Evolutionary conservation across 2,888 invertebrate species (phyloP).

Genomic region (Pinctada fucata): DNA sequence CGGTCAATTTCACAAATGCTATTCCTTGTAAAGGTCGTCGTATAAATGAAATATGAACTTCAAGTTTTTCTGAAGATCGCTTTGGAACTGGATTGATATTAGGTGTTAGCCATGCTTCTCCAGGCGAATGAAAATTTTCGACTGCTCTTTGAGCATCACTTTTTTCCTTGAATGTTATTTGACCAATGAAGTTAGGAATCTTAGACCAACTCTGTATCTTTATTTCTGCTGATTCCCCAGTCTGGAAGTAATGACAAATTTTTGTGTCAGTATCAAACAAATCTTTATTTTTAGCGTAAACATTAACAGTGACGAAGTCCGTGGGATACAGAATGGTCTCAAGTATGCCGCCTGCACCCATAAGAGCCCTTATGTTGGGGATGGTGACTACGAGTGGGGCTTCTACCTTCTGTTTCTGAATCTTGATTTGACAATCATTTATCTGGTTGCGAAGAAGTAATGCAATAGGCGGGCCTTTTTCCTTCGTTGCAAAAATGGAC

Average conservation of each 20-base stretch:
- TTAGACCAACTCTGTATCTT: neutral
- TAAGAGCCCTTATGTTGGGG: slow-evolving; percentile 46
- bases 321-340: slow-evolving; percentile 56
- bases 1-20: slow-evolving; percentile 51
- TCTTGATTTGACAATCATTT: slow-evolving; percentile 17
- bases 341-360: slow-evolving; percentile 56
- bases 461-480: slow-evolving; percentile 1
- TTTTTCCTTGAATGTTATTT: slow-evolving; percentile 50
- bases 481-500: slow-evolving; percentile 47
- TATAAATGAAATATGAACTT: slow-evolving; percentile 43
- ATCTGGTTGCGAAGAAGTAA: slow-evolving; percentile 2
- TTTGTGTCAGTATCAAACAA: no score
- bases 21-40: slow-evolving; percentile 54
- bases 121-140: no score
- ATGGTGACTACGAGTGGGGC: slow-evolving; percentile 36
- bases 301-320: slow-evolving; percentile 54
- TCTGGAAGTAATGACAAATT: slow-evolving; percentile 11
- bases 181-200: slow-evolving; percentile 55
- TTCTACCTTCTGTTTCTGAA: slow-evolving; percentile 44
- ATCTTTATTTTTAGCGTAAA: neutral
- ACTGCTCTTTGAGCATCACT: no score
- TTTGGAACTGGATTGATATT: no score
- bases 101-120: no score
- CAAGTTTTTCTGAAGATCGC: no score
- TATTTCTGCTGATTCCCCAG: neutral